Percentiles rank a stretch among this genome's conserved stretches.
phyloP scores from a whole-genome alignment of 1,140 invertebrate genomes.

The Hyles vespertilio region DNA sequence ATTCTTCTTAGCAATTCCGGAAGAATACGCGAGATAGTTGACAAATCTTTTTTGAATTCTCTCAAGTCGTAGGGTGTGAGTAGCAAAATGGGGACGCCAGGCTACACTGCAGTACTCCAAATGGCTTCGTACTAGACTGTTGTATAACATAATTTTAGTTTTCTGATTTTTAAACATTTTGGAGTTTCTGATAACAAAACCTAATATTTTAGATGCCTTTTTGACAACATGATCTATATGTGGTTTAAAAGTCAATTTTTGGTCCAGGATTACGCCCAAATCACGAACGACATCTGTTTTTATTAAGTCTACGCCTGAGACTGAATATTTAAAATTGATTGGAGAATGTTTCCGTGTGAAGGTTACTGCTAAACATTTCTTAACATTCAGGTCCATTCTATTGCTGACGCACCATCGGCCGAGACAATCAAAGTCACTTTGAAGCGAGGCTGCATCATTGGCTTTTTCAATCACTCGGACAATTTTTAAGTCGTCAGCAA shows the following conservation, averaged over 20 bases:
- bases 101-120: constrained; percentile 24
- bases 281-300: too few species aligned
- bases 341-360: constrained; percentile 13
- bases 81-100: constrained; percentile 22
- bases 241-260: constrained; percentile 18
- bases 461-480: not conserved
- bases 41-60: constrained; percentile 19
- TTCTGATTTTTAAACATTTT: constrained; percentile 16
- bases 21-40: constrained; percentile 7
- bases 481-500: constrained; percentile 15
- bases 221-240: constrained; percentile 13
- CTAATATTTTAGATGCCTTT: constrained; percentile 18
- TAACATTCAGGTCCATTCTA: constrained; percentile 14
- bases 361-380: constrained; percentile 16
- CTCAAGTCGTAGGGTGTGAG: constrained; percentile 19
- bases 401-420: constrained; percentile 10
- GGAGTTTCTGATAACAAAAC: constrained; percentile 21
- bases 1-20: too few species aligned
- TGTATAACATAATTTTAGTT: constrained; percentile 21
- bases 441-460: constrained; percentile 4
- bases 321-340: not conserved
- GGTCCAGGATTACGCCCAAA: constrained; percentile 14
- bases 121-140: constrained; percentile 17
- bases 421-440: constrained; percentile 6
- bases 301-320: too few species aligned